Percentiles rank a stretch among this genome's conserved stretches.
Conservation (phyloP, 2,113 vertebrate species). For the Oreochromis niloticus region DNA sequence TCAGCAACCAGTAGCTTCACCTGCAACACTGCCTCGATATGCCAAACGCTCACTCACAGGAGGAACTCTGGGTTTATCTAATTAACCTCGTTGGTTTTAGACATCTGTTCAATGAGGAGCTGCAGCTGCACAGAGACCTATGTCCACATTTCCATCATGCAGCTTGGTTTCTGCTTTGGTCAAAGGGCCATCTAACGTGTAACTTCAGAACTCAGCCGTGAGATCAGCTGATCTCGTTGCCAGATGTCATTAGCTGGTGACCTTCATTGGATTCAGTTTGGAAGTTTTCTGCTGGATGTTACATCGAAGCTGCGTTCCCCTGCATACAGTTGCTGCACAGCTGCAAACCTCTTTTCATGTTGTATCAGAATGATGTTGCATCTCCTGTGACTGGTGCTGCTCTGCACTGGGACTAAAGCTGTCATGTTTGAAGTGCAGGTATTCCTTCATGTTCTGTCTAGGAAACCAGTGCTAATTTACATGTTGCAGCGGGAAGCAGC, state of each 20-base stretch:
- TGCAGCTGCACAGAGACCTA: neutral
- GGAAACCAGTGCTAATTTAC: neutral
- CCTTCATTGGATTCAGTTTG: neutral
- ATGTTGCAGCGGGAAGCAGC: neutral
- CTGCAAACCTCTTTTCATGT: neutral
- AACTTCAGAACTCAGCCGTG: neutral
- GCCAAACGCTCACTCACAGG: neutral
- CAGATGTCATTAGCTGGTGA: neutral
- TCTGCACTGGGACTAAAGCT: too few relatives aligned
- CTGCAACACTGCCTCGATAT: neutral
- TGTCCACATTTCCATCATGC: too few relatives aligned
- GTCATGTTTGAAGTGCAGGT: neutral
- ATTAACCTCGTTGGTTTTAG: neutral
- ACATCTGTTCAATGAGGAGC: neutral
- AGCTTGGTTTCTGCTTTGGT: neutral
- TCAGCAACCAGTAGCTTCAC: neutral
- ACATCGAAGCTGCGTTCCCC: neutral
- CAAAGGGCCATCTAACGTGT: neutral
- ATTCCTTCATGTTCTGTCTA: neutral
- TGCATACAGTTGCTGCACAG: neutral
- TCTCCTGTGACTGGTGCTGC: neutral
- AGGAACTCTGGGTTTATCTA: neutral
- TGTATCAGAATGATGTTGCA: neutral
- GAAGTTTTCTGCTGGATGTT: neutral
- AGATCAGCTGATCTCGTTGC: neutral